Base-by-base conservation (phyloP, 2,888 invertebrate genomes). In the Drymonia ruficornis region DNA sequence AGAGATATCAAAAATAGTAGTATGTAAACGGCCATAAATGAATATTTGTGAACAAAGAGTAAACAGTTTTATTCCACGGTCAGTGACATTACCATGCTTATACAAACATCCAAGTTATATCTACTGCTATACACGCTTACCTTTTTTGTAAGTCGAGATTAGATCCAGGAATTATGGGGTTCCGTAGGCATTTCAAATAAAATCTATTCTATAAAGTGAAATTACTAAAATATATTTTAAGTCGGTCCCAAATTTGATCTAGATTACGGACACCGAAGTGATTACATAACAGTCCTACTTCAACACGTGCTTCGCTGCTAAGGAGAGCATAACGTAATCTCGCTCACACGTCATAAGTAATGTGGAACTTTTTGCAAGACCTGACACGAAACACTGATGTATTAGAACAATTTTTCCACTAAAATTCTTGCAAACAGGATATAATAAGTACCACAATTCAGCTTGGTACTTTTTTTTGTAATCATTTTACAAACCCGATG, bases 51-150 rank as follows among this genome's bases (percentile, higher is more conserved):
- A 62, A 52, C 52, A 59, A 62, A 60, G 50, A 56, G 46, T 49
- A 53, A 56, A 56, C 47, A 57, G 44, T 51, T 28, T 52, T 52
- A 48, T 23, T n/a, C 23, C 52, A 44, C 62, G 70, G 69, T 71
- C 67, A 70, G 46, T 69, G 70, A 69, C 67, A 56, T 18, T 53
- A 48, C 38, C 46, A 19, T 43, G 42, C 43, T 45, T 53, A 38
- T 50, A 55, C 44, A 48, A 53, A 44, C 49, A 49, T 47, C 50
- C 50, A 31, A 23, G 40, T 55, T 28, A 55, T 34, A 23, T 7
- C 23, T 23, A 51, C 47, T 48, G 44, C 11, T 45, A 43, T 45
- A 28, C 19, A 19, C 43, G n/a, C 8, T 28, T 15, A 45, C 15
- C 43, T 28, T 43, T 19, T 43, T 19, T 13, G 43, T 43, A 19